A percentile compares a stretch with the other conserved stretches of the same genome.
Conservation (phyloP, 2,797 vertebrate genomes). For the Crypturellus tataupa region DNA sequence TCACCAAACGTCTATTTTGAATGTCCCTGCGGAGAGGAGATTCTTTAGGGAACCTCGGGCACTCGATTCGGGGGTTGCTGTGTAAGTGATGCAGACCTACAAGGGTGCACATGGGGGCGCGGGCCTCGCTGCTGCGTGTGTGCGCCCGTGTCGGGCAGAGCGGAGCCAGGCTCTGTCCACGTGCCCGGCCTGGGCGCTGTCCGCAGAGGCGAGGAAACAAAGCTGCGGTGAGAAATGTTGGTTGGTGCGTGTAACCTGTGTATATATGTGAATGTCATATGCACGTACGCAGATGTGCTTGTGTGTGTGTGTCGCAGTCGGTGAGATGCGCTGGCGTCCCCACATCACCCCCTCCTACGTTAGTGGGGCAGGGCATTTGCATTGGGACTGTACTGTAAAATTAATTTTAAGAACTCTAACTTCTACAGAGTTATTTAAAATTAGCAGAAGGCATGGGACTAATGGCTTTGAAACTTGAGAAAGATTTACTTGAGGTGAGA, state of each 20-base stretch:
- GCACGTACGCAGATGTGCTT: not conserved
- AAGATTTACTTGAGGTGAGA: not conserved
- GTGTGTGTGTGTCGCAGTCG: not conserved
- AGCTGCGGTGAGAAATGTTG: not conserved
- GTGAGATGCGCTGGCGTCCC: not conserved
- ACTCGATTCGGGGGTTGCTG: not conserved
- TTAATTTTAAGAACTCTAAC: not conserved
- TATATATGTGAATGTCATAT: accelerated
- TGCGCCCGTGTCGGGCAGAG: not conserved
- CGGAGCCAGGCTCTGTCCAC: not conserved
- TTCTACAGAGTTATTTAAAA: not conserved
- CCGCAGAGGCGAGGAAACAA: not conserved
- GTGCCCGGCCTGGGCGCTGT: not conserved
- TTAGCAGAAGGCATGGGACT: not conserved
- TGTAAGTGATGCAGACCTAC: not conserved
- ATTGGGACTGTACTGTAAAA: not conserved
- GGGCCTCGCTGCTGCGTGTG: not conserved
- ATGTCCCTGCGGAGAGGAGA: not conserved
- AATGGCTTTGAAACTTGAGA: not conserved
- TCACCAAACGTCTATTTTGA: not conserved
- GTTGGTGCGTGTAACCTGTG: not conserved
- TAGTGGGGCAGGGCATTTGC: not conserved
- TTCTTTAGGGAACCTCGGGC: not conserved
- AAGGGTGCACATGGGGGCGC: not conserved
- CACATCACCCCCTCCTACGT: not conserved